phyloP scores from a whole-genome alignment of 1,140 invertebrate genomes.

The Oscheius sp. region DNA sequence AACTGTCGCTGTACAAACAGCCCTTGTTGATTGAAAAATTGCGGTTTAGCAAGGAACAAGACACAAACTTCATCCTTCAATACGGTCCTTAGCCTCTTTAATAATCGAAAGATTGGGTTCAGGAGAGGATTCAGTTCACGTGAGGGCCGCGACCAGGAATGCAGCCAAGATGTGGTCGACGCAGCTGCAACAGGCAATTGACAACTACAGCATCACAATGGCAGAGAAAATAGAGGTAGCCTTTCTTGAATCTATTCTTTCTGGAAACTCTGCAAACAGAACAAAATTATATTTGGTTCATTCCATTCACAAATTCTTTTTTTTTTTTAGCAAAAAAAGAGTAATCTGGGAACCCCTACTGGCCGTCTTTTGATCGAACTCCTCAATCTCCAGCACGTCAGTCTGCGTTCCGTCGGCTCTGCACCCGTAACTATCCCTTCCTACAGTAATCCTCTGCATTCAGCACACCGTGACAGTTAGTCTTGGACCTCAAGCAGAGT shows the following conservation, averaged over 20 bases:
- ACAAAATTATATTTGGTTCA: constrained; percentile 1
- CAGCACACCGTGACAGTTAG: background rate
- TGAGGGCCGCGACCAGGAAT: constrained; percentile 37
- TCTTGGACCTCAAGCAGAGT: background rate
- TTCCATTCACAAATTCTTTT: too few relatives aligned
- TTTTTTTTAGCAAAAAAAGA: background rate
- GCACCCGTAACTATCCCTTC: background rate
- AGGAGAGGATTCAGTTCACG: constrained; percentile 5
- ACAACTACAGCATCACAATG: constrained; percentile 34
- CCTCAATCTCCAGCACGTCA: constrained; percentile 16
- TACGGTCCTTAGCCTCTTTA: constrained; percentile 11
- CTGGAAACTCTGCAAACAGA: background rate
- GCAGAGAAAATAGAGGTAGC: constrained; percentile 21
- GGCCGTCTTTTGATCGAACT: constrained; percentile 39
- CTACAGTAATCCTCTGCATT: background rate
- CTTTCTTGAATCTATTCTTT: background rate
- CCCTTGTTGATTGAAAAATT: constrained; percentile 42
- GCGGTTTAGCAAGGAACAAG: constrained; percentile 11
- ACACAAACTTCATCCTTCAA: constrained; percentile 29
- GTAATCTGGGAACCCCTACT: background rate
- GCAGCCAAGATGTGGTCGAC: constrained; percentile 32
- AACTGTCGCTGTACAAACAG: constrained; percentile 44
- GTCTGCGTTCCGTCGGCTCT: background rate
- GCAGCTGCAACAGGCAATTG: constrained; percentile 44
- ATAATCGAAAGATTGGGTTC: constrained; percentile 2